Conservation (phyloP, 2,888 invertebrate genomes). For the Adelognathus sp. region DNA sequence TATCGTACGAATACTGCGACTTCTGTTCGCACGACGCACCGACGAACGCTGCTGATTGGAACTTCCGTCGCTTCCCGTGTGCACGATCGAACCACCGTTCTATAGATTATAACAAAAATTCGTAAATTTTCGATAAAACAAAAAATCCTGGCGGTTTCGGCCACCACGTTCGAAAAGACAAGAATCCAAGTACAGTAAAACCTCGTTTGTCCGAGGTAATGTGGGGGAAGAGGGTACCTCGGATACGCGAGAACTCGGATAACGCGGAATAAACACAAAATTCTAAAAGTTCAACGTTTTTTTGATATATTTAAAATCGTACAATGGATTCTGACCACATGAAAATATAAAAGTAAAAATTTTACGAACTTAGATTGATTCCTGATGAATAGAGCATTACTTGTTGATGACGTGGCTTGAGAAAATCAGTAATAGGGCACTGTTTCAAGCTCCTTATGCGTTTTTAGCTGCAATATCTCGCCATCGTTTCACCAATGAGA, state of each 20-base stretch:
- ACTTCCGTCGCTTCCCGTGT: slow-evolving; percentile 75
- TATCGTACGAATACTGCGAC: slow-evolving; percentile 66
- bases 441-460: slow-evolving; percentile 46
- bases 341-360: too few relatives aligned
- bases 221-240: slow-evolving; percentile 9
- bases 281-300: too few relatives aligned
- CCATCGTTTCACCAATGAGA: slow-evolving; percentile 53
- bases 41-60: slow-evolving; percentile 77
- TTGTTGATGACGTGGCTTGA: too few relatives aligned
- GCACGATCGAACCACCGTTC: slow-evolving; percentile 40
- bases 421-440: slow-evolving; percentile 35
- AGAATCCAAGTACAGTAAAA: slow-evolving; percentile 22
- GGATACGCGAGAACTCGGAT: slow-evolving; percentile 14
- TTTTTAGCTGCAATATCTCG: slow-evolving; percentile 56
- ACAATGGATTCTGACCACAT: neutral
- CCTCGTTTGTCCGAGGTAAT: slow-evolving; percentile 13
- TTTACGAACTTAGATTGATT: too few relatives aligned
- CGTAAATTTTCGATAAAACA: too few relatives aligned
- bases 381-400: too few relatives aligned
- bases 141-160: too few relatives aligned
- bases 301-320: neutral
- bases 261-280: too few relatives aligned
- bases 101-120: slow-evolving; percentile 1
- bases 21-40: slow-evolving; percentile 52
- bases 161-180: too few relatives aligned